Conservation (phyloP, 30 jellyfish, hydroid and myxozoan genomes). For the Chironex yamaguchii region DNA sequence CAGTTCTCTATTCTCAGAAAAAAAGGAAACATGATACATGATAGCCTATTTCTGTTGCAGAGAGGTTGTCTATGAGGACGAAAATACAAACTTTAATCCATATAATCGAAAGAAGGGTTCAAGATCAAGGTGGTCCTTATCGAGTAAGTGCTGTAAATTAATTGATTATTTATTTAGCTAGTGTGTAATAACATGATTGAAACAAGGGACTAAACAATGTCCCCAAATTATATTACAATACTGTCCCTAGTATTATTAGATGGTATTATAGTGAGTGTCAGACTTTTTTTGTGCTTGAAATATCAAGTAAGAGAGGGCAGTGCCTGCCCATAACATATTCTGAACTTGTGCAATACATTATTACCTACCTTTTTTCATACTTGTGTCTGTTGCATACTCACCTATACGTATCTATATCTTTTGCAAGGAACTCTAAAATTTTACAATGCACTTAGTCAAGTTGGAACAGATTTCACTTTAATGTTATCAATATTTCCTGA, state of each 20-base stretch:
- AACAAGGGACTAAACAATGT: no score
- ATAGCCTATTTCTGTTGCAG: neutral
- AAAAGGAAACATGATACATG: neutral
- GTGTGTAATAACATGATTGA: no score
- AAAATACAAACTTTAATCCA: constrained; percentile 45
- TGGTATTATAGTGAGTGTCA: no score
- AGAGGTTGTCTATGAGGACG: constrained; percentile 58
- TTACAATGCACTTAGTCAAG: constrained; percentile 81
- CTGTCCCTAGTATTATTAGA: no score
- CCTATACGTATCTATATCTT: neutral
- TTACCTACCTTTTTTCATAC: no score
- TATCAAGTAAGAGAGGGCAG: no score
- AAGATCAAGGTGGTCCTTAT: constrained; percentile 63
- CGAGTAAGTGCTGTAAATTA: constrained; percentile 31
- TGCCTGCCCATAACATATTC: no score
- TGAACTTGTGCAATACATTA: no score
- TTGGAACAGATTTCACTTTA: constrained; percentile 92
- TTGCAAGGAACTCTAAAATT: constrained; percentile 82
- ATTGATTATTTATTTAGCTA: no score
- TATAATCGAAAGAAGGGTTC: constrained; percentile 34
- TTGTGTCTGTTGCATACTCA: neutral
- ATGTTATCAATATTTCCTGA: constrained; percentile 75
- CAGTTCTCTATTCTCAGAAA: no score
- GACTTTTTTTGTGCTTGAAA: no score
- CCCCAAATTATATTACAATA: no score